Conservation (phyloP, 2,113 vertebrate genomes). For the Hypanus sabinus region DNA sequence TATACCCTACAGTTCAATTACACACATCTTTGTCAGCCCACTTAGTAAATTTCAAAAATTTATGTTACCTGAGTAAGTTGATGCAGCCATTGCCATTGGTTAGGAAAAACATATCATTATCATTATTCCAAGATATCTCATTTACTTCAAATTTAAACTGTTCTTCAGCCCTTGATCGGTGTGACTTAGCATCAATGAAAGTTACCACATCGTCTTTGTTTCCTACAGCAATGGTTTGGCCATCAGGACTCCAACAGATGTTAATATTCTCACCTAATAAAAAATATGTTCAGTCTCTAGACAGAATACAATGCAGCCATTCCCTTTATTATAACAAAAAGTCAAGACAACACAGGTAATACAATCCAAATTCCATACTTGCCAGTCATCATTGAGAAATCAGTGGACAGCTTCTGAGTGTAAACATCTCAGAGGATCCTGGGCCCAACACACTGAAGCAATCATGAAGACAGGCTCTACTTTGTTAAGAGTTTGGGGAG, state of each 20-base stretch:
- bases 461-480: too few relatives aligned
- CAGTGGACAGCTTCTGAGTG: too few relatives aligned
- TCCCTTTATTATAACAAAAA: not conserved
- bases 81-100: conserved; percentile 97
- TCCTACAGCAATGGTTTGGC: conserved; percentile 92
- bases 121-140: conserved; percentile 98
- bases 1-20: not conserved
- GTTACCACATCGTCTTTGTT: conserved; percentile 99
- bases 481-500: too few relatives aligned
- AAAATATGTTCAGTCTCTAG: conserved; percentile 20
- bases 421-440: too few relatives aligned
- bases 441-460: too few relatives aligned
- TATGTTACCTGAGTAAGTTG: conserved; percentile 82
- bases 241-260: conserved; percentile 97
- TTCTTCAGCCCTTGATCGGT: conserved; percentile 87
- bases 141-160: conserved; percentile 98
- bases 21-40: not conserved
- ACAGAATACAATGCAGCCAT: not conserved
- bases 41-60: not conserved
- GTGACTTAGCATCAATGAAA: conserved; percentile 90
- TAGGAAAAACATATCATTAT: conserved; percentile 97
- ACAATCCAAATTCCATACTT: not conserved
- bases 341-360: not conserved
- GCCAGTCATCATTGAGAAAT: too few relatives aligned
- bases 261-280: conserved; percentile 90